These are phyloP conservation scores for Pholis gunnellus DNA, from an alignment of 2,113 vertebrate genomes.

Conservation along the genomic window DNA sequence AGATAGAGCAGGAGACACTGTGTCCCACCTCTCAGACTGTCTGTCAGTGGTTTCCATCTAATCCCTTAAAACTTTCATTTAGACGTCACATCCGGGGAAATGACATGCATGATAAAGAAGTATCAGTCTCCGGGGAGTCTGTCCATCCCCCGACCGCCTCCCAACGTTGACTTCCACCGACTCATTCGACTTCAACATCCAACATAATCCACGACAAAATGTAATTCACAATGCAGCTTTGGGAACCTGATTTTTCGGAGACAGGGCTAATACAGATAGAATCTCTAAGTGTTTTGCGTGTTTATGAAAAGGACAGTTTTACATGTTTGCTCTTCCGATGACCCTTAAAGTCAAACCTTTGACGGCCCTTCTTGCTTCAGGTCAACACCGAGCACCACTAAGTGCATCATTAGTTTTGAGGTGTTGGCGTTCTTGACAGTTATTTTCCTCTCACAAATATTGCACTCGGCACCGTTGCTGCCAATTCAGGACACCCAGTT, in stretches of 20 bases:
- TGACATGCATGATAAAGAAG: neutral
- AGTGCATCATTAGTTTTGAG: slow-evolving; percentile 27
- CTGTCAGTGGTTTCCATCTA: neutral
- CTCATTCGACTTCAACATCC: neutral
- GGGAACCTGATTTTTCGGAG: neutral
- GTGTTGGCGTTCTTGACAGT: slow-evolving; percentile 21
- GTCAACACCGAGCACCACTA: neutral
- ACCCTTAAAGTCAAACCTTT: neutral
- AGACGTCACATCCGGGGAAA: too few species aligned
- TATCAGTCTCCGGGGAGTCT: neutral
- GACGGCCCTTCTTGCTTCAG: neutral
- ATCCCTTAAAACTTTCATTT: neutral
- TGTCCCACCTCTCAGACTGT: neutral
- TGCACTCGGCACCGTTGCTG: neutral
- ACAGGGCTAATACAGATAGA: neutral
- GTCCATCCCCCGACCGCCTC: neutral
- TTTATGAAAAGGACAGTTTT: too few species aligned
- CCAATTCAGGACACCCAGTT: slow-evolving; percentile 30
- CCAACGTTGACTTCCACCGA: neutral
- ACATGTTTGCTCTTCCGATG: neutral
- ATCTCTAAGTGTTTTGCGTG: too few species aligned
- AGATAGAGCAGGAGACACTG: neutral
- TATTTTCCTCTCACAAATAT: slow-evolving; percentile 10
- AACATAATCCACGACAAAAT: neutral
- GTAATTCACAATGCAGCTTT: neutral